Percentiles rank a stretch among this genome's conserved stretches.
Evolutionary conservation across 2,113 vertebrate genomes (phyloP).

Genomic region (Pygoscelis antarcticus): DNA sequence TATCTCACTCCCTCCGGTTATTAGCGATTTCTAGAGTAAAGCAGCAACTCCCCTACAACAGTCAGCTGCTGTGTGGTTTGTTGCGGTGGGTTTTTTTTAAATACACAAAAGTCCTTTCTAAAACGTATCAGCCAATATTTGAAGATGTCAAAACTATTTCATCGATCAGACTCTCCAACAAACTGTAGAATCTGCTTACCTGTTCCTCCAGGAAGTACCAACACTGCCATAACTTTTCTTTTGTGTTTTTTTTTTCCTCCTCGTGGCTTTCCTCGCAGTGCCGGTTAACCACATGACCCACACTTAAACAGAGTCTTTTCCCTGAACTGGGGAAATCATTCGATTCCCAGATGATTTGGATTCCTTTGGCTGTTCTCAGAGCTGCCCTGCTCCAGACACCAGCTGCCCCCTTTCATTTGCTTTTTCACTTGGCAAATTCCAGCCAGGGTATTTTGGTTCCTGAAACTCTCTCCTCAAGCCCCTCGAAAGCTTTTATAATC

Average conservation of each 20-base stretch:
- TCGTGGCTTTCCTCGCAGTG: neutral
- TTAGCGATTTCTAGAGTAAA: neutral
- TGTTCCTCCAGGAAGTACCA: neutral
- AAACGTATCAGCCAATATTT: neutral
- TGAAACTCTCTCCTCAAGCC: neutral
- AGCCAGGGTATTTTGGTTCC: neutral
- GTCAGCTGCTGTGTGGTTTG: neutral
- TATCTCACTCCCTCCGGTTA: fast-evolving
- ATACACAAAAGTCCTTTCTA: neutral
- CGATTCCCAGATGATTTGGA: neutral
- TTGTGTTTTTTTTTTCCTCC: neutral
- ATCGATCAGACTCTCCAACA: neutral
- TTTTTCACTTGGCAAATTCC: neutral
- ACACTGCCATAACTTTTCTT: neutral
- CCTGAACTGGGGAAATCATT: neutral
- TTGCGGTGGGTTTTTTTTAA: neutral
- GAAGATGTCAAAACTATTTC: neutral
- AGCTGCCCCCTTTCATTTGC: neutral
- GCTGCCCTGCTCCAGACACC: neutral
- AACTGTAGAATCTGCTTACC: neutral
- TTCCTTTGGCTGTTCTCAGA: neutral
- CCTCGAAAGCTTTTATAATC: neutral
- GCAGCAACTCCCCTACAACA: neutral
- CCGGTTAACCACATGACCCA: neutral
- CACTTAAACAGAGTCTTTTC: neutral